Evolutionary conservation across 2,797 vertebrate genomes (phyloP).

Genomic region (Perodicticus potto): DNA sequence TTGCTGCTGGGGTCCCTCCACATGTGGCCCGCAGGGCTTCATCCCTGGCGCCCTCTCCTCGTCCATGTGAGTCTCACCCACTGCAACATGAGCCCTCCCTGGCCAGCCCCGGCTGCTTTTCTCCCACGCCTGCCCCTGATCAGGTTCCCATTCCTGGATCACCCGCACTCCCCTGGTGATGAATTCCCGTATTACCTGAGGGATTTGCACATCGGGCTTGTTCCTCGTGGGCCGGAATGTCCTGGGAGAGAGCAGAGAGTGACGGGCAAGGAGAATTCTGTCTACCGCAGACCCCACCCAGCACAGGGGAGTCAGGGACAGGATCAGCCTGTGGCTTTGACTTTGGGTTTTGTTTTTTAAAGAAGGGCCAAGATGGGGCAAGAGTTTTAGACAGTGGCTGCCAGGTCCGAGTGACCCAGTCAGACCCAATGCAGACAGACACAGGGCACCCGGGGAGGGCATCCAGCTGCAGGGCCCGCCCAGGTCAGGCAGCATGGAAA

Average conservation of each 20-base stretch:
- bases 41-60: background rate
- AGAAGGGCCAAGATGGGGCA: constrained; percentile 11
- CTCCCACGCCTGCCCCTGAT: constrained; percentile 48
- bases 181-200: constrained; percentile 84
- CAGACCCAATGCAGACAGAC: background rate
- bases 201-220: constrained; percentile 82
- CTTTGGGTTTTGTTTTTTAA: background rate
- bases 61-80: background rate
- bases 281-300: background rate
- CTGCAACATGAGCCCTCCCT: constrained; percentile 58
- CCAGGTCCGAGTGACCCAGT: background rate
- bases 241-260: constrained; percentile 65
- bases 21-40: background rate
- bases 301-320: background rate
- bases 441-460: background rate
- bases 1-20: background rate
- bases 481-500: background rate
- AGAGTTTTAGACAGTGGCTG: background rate
- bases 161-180: constrained; percentile 73
- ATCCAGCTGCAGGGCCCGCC: background rate
- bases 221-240: constrained; percentile 76
- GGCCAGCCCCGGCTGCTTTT: constrained; percentile 15
- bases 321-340: background rate
- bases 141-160: constrained; percentile 81
- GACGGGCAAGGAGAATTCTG: constrained; percentile 16